A percentile compares a stretch with the other conserved stretches of the same genome.
Evolutionary conservation across 1,140 invertebrate species (phyloP).

Genomic region (Mactra quadrangularis): DNA sequence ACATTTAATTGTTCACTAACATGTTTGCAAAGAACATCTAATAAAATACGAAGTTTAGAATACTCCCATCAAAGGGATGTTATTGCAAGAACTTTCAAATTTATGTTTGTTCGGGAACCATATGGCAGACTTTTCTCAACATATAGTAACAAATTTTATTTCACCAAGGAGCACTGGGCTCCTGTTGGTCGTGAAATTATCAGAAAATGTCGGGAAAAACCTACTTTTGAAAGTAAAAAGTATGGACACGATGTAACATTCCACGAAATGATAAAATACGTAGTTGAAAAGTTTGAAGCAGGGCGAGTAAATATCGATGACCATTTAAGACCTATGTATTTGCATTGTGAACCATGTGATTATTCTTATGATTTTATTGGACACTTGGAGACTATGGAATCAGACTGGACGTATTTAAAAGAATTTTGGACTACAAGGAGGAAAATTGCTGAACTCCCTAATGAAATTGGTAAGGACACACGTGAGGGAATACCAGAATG

Average conservation of each 20-base stretch:
- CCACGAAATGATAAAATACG: background rate
- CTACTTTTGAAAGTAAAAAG: background rate
- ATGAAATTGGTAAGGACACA: background rate
- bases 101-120: conserved; percentile 26
- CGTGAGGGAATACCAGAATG: background rate
- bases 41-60: background rate
- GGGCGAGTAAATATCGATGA: background rate
- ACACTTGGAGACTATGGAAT: background rate
- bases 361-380: conserved; percentile 11
- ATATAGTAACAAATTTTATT: conserved; percentile 26
- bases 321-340: background rate
- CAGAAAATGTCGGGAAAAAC: background rate
- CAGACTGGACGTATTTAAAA: background rate
- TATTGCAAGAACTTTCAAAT: background rate
- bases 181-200: conserved; percentile 2
- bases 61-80: background rate
- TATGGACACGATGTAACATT: conserved; percentile 30
- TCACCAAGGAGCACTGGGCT: background rate
- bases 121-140: conserved; percentile 16
- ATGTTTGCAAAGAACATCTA: background rate
- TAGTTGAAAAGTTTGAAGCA: background rate
- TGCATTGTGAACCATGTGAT: background rate
- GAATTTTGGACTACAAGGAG: background rate
- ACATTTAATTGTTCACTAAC: background rate
- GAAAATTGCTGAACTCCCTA: background rate